Percentiles rank a stretch among this genome's conserved stretches.
Conservation (phyloP, 2,797 vertebrate species). For the Allobates femoralis region DNA sequence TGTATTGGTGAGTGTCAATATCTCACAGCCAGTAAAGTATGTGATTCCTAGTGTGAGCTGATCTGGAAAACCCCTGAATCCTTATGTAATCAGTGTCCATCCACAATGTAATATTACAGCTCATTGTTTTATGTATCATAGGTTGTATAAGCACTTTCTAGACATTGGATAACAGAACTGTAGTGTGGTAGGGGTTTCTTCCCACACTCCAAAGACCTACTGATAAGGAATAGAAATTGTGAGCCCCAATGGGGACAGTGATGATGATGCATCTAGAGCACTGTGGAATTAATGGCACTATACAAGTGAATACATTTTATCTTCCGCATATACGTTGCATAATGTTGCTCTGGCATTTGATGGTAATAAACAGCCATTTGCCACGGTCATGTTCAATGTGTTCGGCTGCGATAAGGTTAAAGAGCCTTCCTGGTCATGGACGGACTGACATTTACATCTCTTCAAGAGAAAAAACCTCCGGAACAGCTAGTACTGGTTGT, state of each 20-base stretch:
- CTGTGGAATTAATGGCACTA: too few relatives aligned
- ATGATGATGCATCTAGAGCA: too few relatives aligned
- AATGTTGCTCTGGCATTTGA: not conserved
- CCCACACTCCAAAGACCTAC: too few relatives aligned
- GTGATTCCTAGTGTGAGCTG: not conserved
- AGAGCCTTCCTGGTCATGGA: not conserved
- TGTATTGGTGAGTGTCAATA: not conserved
- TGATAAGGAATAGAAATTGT: too few relatives aligned
- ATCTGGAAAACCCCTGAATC: conserved; percentile 30
- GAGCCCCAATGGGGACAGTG: too few relatives aligned
- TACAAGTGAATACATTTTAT: too few relatives aligned
- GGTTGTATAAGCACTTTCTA: too few relatives aligned
- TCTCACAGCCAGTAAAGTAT: not conserved
- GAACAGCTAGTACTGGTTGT: conserved; percentile 18
- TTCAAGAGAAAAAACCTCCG: not conserved
- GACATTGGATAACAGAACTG: too few relatives aligned
- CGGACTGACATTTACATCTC: conserved; percentile 46
- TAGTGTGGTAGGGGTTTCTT: too few relatives aligned
- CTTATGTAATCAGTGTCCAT: not conserved
- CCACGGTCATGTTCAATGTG: not conserved
- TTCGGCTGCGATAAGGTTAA: not conserved
- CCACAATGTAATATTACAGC: not conserved
- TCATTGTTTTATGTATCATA: not conserved
- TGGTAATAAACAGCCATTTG: not conserved
- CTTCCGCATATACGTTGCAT: too few relatives aligned